Evolutionary conservation across 2,113 vertebrate genomes (phyloP).

Genomic region (Typhlomys cinereus): DNA sequence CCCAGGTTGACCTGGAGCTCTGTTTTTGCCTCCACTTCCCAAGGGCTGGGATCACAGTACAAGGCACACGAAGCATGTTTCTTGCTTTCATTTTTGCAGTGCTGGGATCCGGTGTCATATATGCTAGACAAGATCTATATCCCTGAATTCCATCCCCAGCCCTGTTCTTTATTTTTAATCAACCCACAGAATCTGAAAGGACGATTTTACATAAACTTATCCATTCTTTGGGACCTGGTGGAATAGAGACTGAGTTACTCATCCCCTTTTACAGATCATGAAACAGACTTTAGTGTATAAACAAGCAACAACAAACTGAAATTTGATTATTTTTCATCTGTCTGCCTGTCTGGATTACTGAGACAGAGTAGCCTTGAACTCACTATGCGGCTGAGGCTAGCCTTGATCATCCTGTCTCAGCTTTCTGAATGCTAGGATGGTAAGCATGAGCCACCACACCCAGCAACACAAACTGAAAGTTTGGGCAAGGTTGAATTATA

Average conservation of each 20-base stretch:
- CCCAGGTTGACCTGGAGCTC: not conserved
- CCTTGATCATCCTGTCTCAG: not conserved
- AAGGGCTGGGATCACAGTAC: not conserved
- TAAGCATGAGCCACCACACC: not conserved
- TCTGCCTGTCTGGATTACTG: not conserved
- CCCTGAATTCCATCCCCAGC: no score
- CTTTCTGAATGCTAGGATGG: not conserved
- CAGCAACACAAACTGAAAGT: not conserved
- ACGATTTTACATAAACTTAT: not conserved
- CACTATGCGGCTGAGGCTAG: not conserved
- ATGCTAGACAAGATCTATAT: not conserved
- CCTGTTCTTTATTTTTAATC: not conserved
- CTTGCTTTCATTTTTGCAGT: not conserved
- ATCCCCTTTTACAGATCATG: not conserved
- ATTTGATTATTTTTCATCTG: not conserved
- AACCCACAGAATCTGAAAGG: not conserved
- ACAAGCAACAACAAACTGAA: not conserved
- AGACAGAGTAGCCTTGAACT: not conserved
- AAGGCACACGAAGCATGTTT: not conserved
- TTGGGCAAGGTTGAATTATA: not conserved
- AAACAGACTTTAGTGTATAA: not conserved
- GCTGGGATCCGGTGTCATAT: not conserved
- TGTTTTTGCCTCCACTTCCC: not conserved
- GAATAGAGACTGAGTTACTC: not conserved
- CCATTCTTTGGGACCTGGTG: not conserved